Conservation (phyloP, 2,888 invertebrate species). For the Drosophila parthenogenetica region DNA sequence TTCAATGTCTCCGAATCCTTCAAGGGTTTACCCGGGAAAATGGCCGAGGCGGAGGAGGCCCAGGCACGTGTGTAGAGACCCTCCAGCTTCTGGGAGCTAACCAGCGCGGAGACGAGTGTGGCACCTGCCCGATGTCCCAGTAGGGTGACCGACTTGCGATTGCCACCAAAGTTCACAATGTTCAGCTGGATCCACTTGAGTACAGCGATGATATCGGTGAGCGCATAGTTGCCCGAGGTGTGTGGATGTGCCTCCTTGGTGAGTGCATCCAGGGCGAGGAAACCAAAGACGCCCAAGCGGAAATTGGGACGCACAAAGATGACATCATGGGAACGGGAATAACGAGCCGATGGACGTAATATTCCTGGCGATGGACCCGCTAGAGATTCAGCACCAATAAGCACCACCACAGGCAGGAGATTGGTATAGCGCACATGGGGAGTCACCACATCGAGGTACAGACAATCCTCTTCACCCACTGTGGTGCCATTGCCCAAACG, state of each 20-base stretch:
- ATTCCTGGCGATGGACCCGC: conserved; percentile 91
- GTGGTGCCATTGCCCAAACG: conserved; percentile 88
- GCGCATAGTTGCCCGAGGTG: conserved; percentile 94
- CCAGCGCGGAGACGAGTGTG: conserved; percentile 91
- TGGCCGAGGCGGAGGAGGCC: conserved; percentile 91
- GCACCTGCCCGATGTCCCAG: conserved; percentile 95
- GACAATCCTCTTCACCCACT: conserved; percentile 92
- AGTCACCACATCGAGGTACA: conserved; percentile 93
- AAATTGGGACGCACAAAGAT: conserved; percentile 95
- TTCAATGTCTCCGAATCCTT: conserved; percentile 88
- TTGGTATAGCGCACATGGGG: conserved; percentile 92
- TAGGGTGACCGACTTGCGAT: conserved; percentile 91
- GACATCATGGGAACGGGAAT: conserved; percentile 91
- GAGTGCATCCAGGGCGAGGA: conserved; percentile 90
- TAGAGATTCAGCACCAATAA: conserved; percentile 92
- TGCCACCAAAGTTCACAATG: conserved; percentile 93
- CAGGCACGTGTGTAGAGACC: conserved; percentile 91
- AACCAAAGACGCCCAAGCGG: conserved; percentile 92
- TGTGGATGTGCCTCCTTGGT: conserved; percentile 89
- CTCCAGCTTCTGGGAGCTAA: conserved; percentile 87
- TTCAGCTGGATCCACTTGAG: conserved; percentile 93
- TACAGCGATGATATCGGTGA: conserved; percentile 91
- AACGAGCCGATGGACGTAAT: conserved; percentile 90
- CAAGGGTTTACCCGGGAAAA: conserved; percentile 89
- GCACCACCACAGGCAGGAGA: conserved; percentile 92